Base-by-base conservation (phyloP, 1,140 invertebrate genomes). In the Bombus picipes region DNA sequence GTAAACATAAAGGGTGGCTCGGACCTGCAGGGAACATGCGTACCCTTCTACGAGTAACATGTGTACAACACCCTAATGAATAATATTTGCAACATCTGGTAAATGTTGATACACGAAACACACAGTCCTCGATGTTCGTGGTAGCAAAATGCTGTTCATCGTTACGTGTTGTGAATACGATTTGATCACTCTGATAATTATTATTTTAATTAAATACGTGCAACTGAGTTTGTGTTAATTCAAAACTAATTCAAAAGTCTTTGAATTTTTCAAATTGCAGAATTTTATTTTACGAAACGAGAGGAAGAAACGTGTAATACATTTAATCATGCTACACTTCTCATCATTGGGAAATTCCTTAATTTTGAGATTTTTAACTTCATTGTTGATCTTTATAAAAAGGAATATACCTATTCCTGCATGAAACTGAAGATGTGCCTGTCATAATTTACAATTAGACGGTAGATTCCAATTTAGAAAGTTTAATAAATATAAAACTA, bases 1-100 rank as follows among this genome's bases (percentile, higher is more conserved):
- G 78, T 65, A 66, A 68, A 85, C 83, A 37, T 81, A 74, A 85
- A 81, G 25, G 47, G 74, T 41, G 1, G 1, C 53, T 59, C 34
- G 81, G 73, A 53, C 81, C 34, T 8, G 13, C 8, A 28, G 10
- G 32, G 39, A 22, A 57, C 68, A 22, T 1, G 39, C 28, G 47
- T 25, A 10, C 3, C 15, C 6, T 3, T 66, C n/a, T 34, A 18
- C 32, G 32, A 47, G 77, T 25, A 72, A 80, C 76, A 62, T 76
- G 28, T 85, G 83, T 43, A 66, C 43, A 10, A 53, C 43, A 28
- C 22, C 25, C 13, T 66, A 66, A 76, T 22, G 53, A 75, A 75
- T 59, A 34, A 18, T 32, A 41, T 47, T 22, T 34, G 39, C 2
- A 70, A 70, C 62, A 43, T 15, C 22, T 28, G 22, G 41, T 3